A percentile compares a stretch with the other conserved stretches of the same genome.
phyloP scores from a whole-genome alignment of 2,113 vertebrate species.

The Chitala chitala region DNA sequence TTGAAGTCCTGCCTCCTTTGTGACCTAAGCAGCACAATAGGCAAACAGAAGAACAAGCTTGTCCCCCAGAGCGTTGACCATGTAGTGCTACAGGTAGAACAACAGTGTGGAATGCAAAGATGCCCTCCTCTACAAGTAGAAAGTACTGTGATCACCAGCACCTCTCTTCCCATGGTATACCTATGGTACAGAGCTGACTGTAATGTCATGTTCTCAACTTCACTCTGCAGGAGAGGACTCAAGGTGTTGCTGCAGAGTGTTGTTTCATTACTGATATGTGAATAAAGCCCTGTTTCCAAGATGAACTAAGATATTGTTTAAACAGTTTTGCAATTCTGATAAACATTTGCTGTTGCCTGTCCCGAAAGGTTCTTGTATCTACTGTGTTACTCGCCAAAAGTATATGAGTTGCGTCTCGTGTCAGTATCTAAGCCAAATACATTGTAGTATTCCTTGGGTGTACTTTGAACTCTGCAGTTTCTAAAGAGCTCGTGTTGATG shows the following conservation, averaged over 20 bases:
- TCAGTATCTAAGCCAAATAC: not conserved
- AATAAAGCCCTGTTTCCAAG: not conserved
- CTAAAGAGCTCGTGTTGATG: not conserved
- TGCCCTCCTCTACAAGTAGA: too few relatives aligned
- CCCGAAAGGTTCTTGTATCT: not conserved
- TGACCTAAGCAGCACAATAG: not conserved
- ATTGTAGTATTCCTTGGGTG: not conserved
- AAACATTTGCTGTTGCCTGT: slow-evolving; percentile 6
- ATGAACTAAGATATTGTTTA: not conserved
- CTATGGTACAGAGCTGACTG: not conserved
- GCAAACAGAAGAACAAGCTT: not conserved
- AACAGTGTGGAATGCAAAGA: too few relatives aligned
- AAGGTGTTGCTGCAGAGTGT: not conserved
- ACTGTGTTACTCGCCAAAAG: not conserved
- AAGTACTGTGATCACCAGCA: not conserved
- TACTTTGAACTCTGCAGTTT: not conserved
- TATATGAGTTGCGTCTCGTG: not conserved
- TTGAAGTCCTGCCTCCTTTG: not conserved
- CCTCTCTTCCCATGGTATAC: not conserved
- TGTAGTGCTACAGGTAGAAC: not conserved
- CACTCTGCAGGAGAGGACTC: not conserved
- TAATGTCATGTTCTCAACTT: not conserved
- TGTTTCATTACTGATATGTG: not conserved
- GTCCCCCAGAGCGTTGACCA: not conserved
- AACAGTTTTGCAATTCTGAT: not conserved